A percentile compares a stretch with the other conserved stretches of the same genome.
phyloP scores from a whole-genome alignment of 2,797 vertebrate species.

The Spinus olivaceus region DNA sequence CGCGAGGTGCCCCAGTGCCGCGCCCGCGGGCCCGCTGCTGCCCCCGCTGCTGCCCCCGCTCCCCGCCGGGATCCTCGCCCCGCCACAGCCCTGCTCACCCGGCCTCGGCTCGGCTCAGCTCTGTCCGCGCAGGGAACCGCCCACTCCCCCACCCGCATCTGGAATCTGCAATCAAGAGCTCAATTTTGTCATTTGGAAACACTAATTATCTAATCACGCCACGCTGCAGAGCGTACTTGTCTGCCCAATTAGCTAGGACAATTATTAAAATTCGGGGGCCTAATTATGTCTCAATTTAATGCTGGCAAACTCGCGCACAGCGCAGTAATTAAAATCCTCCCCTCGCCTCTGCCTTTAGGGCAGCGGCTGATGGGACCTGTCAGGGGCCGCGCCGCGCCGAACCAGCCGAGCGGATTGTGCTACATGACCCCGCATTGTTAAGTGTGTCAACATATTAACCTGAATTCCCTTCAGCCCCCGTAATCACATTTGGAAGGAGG shows the following conservation, averaged over 20 bases:
- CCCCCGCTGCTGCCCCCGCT: neutral
- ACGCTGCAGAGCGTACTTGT: constrained; percentile 82
- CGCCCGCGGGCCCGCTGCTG: neutral
- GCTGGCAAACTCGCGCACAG: constrained; percentile 83
- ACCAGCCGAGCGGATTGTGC: constrained; percentile 89
- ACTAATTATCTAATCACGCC: constrained; percentile 85
- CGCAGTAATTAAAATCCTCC: constrained; percentile 92
- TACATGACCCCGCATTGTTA: constrained; percentile 97
- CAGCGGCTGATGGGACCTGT: constrained; percentile 95
- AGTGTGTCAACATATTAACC: constrained; percentile 99
- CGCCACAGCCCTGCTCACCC: neutral
- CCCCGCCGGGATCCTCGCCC: neutral
- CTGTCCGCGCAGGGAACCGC: neutral
- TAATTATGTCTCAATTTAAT: constrained; percentile 98
- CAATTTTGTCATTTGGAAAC: constrained; percentile 83
- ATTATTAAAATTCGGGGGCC: constrained; percentile 93
- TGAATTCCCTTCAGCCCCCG: constrained; percentile 96
- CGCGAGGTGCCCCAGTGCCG: neutral
- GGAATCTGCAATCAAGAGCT: constrained; percentile 77
- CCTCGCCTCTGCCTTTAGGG: constrained; percentile 91
- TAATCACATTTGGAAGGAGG: constrained; percentile 77
- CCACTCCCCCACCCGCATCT: neutral
- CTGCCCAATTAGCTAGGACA: constrained; percentile 93
- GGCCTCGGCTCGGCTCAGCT: neutral
- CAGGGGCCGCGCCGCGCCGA: constrained; percentile 87